A percentile compares a stretch with the other conserved stretches of the same genome.
phyloP scores from a whole-genome alignment of 2,113 vertebrate species.

The Neogobius melanostomus region DNA sequence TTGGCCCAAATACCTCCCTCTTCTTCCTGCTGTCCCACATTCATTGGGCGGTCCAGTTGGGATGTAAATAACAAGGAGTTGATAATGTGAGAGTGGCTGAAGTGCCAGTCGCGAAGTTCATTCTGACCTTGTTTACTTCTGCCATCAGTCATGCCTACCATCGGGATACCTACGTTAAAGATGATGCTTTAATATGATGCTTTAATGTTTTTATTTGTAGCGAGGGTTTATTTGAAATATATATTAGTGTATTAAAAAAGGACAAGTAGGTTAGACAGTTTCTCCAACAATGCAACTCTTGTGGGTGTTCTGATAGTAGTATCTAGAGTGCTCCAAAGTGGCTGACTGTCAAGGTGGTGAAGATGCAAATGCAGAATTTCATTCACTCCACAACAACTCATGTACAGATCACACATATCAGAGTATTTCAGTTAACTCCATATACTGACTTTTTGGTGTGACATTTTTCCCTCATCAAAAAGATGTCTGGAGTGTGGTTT shows the following conservation, averaged over 20 bases:
- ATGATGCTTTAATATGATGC: background rate
- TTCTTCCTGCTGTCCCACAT: too few relatives aligned
- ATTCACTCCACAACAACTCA: too few relatives aligned
- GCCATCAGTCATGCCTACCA: background rate
- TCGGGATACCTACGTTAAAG: background rate
- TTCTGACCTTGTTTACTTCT: background rate
- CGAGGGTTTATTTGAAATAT: background rate
- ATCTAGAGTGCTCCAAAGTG: too few relatives aligned
- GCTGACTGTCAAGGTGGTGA: too few relatives aligned
- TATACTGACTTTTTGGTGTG: too few relatives aligned
- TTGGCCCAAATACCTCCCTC: background rate
- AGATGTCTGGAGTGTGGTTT: too few relatives aligned
- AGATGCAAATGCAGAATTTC: too few relatives aligned
- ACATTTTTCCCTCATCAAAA: too few relatives aligned
- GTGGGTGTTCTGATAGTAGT: too few relatives aligned
- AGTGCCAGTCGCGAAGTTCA: background rate
- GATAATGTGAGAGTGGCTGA: background rate
- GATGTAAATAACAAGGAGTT: background rate
- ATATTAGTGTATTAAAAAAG: background rate
- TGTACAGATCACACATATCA: too few relatives aligned
- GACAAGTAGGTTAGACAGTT: background rate
- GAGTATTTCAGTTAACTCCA: too few relatives aligned
- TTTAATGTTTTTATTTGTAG: background rate
- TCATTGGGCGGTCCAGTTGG: background rate
- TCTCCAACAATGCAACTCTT: background rate